phyloP scores from a whole-genome alignment of 2,113 vertebrate species.

The Salvator merianae region DNA sequence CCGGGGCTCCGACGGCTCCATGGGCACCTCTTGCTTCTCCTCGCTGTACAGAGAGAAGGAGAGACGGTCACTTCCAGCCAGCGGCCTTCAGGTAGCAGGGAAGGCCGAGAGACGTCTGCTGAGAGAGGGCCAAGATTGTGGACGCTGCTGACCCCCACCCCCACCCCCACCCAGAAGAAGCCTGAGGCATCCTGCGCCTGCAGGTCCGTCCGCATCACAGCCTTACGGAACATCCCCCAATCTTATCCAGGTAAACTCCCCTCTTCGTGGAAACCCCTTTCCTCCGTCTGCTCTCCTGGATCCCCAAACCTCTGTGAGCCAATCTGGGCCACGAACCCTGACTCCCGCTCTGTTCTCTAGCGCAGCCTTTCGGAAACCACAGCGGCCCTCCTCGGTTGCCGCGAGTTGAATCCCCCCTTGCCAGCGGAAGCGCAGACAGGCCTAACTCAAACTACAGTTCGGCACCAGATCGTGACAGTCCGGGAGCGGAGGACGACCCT shows the following conservation, averaged over 20 bases:
- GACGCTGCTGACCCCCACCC: background rate
- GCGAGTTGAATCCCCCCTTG: background rate
- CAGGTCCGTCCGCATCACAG: too few relatives aligned
- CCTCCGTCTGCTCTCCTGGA: too few relatives aligned
- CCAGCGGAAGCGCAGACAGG: background rate
- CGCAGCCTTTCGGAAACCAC: background rate
- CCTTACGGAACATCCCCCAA: too few relatives aligned
- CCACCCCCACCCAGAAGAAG: background rate
- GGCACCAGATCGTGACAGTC: background rate
- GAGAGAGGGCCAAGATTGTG: background rate
- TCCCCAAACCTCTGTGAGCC: background rate
- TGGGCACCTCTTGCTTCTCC: conserved; percentile 75
- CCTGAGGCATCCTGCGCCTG: background rate
- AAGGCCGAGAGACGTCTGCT: background rate
- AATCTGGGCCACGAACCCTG: background rate
- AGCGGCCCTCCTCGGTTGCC: too few relatives aligned
- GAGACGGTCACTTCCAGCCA: conserved; percentile 50
- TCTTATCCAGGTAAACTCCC: too few relatives aligned
- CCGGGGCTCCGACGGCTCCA: conserved; percentile 51
- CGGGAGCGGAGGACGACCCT: background rate
- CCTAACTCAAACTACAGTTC: background rate
- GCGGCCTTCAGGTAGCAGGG: conserved; percentile 30
- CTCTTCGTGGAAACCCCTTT: too few relatives aligned
- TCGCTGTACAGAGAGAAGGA: conserved; percentile 67
- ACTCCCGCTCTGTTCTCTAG: too few relatives aligned